phyloP scores from a whole-genome alignment of 1,140 invertebrate genomes.

The Drosophila kurseongensis region DNA sequence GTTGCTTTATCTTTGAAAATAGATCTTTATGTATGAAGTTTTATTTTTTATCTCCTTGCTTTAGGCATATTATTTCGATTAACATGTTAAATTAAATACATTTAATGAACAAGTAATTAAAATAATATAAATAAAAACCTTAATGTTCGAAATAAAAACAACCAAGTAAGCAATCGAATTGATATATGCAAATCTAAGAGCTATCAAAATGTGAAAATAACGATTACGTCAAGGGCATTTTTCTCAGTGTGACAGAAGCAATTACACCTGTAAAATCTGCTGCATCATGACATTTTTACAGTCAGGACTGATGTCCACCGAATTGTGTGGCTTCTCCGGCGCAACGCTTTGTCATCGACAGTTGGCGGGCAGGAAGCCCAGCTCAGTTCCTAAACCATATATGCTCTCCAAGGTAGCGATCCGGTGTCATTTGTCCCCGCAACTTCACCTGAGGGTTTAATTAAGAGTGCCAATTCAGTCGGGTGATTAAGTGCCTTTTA shows the following conservation, averaged over 20 bases:
- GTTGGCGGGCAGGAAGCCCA: slow-evolving; percentile 5
- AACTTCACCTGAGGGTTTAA: slow-evolving; percentile 45
- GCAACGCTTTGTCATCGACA: slow-evolving; percentile 25
- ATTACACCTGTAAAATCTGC: not conserved
- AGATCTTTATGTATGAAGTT: too few species aligned
- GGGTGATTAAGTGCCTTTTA: slow-evolving; percentile 68
- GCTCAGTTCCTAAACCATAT: not conserved
- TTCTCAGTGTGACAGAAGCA: not conserved
- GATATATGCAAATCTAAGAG: too few species aligned
- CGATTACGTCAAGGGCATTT: too few species aligned
- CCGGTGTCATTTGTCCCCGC: slow-evolving; percentile 21
- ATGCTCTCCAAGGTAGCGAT: slow-evolving; percentile 8
- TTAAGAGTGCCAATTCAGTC: slow-evolving; percentile 55
- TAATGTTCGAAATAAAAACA: too few species aligned
- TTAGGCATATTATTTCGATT: too few species aligned
- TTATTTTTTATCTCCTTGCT: too few species aligned
- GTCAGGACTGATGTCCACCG: slow-evolving; percentile 9
- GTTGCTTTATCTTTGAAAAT: too few species aligned
- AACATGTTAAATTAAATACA: too few species aligned
- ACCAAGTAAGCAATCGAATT: too few species aligned
- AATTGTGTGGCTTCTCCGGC: slow-evolving; percentile 15
- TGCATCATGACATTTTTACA: slow-evolving; percentile 10
- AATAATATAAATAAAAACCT: too few species aligned
- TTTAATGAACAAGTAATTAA: too few species aligned
- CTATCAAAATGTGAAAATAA: too few species aligned